Conservation (phyloP, 2,888 invertebrate genomes). For the Tyria jacobaeae region DNA sequence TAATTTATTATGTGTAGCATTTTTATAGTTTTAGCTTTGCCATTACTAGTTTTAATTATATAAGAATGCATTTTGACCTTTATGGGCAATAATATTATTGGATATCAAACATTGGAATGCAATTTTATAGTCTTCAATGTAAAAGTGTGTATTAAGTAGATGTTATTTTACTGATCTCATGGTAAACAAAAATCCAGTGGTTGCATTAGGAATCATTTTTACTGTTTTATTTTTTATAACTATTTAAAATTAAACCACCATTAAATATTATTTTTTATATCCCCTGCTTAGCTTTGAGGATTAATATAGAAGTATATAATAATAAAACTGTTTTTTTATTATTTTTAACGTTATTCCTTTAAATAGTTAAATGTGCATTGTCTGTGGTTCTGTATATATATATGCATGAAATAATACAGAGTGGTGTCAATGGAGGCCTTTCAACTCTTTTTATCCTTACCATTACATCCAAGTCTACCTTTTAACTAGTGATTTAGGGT, state of each 20-base stretch:
- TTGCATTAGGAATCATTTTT: constrained; percentile 2
- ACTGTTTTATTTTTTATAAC: neutral
- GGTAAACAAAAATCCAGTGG: constrained; percentile 17
- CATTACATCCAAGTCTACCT: too few relatives aligned
- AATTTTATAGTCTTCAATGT: constrained; percentile 9
- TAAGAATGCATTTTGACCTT: neutral
- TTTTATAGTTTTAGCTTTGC: constrained; percentile 9
- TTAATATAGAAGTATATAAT: constrained; percentile 9
- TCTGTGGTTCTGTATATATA: too few relatives aligned
- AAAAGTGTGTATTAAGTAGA: constrained; percentile 23
- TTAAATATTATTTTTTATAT: constrained; percentile 9
- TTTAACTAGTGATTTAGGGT: too few relatives aligned
- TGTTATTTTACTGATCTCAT: constrained; percentile 39
- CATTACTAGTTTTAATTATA: neutral
- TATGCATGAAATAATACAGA: too few relatives aligned
- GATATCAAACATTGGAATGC: neutral
- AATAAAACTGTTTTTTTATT: neutral
- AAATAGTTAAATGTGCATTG: too few relatives aligned
- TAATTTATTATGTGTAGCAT: constrained; percentile 5
- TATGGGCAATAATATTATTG: constrained; percentile 4
- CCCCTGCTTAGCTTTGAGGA: constrained; percentile 2
- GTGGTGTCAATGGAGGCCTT: too few relatives aligned
- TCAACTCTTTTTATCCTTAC: too few relatives aligned
- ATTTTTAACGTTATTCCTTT: too few relatives aligned
- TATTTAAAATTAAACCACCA: neutral